Base-by-base conservation (phyloP, 2,113 vertebrate genomes). In the Hippocampus zosterae region DNA sequence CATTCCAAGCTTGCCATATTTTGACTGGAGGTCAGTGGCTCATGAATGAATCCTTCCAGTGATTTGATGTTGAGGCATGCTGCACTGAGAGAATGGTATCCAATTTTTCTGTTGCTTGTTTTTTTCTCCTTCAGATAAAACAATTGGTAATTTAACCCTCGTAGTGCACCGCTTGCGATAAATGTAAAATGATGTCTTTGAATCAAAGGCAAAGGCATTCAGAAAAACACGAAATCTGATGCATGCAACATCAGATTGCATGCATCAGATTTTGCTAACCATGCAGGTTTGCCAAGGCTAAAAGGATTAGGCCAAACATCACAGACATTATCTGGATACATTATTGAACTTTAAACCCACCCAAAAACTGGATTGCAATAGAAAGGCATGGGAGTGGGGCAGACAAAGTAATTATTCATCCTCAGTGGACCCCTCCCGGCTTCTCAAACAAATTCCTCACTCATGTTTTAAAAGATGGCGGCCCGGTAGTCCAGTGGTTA, bases 271-370 rank as follows among this genome's bases (percentile, higher is more conserved):
- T 85, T 82, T 11, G 73, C 81, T 85, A 73, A 79, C 78, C 69
- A 76, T 74, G 73, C 87, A 87, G 87, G 80, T 82, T 86, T 40
- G 65, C 79, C 67, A 27, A 79, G 81, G 78, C 82, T 79, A 83
- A 81, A 79, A 16, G 75, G 88, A 90, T 89, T 88, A 87, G 77
- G 72, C 76, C 64, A 29, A 85, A 79, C 83, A 85, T 88, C 87
- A 79, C 61, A 84, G 79, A 70, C 86, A 86, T 84, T 87, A 87
- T 90, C 88, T 86, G 84, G 85, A 77, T 88, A 86, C 87, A 77
- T 87, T 91, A 89, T 91, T 88, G 87, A 91, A 92, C 82, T 90
- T 90, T 88, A 87, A 92, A 92, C 88, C 88, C 84, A 85, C 85
- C 90, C 85, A 79, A 89, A 91, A 89, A 92, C 85, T 86, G 86